Conservation (phyloP, 2,888 invertebrate genomes). For the Chesias legatella region DNA sequence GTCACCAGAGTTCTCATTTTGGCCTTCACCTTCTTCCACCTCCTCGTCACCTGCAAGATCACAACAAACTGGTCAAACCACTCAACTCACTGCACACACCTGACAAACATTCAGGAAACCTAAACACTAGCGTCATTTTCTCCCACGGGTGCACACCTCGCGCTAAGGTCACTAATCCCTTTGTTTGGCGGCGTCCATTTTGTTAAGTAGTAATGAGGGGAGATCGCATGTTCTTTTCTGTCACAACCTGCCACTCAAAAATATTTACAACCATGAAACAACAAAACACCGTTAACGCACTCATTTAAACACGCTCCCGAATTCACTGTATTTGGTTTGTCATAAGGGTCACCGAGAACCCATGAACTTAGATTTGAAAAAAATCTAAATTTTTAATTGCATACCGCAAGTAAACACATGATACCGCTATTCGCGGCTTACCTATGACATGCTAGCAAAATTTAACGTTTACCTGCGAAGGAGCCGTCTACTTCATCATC, state of each 20-base stretch:
- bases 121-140: conserved; percentile 43
- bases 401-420: conserved; percentile 81
- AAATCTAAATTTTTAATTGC: conserved; percentile 77
- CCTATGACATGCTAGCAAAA: conserved; percentile 79
- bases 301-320: conserved; percentile 32
- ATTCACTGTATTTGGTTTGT: conserved; percentile 32
- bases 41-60: conserved; percentile 83
- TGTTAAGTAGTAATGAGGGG: conserved; percentile 86
- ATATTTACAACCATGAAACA: conserved; percentile 74
- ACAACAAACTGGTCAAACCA: conserved; percentile 68
- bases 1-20: conserved; percentile 86
- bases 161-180: conserved; percentile 84
- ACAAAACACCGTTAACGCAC: conserved; percentile 54
- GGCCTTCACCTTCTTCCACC: conserved; percentile 84
- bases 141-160: conserved; percentile 63
- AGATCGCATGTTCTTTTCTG: conserved; percentile 84
- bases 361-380: conserved; percentile 43
- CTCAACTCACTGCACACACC: conserved; percentile 46
- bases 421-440: conserved; percentile 81
- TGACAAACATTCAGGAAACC: conserved; percentile 45
- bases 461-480: conserved; percentile 88
- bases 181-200: conserved; percentile 89
- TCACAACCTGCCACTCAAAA: conserved; percentile 79
- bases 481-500: conserved; percentile 93
- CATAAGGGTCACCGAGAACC: conserved; percentile 30